Percentiles rank a stretch among this genome's conserved stretches.
These are phyloP conservation scores for Argynnis bischoffii DNA, from an alignment of 2,888 invertebrate genomes.

Conservation along the genomic window DNA sequence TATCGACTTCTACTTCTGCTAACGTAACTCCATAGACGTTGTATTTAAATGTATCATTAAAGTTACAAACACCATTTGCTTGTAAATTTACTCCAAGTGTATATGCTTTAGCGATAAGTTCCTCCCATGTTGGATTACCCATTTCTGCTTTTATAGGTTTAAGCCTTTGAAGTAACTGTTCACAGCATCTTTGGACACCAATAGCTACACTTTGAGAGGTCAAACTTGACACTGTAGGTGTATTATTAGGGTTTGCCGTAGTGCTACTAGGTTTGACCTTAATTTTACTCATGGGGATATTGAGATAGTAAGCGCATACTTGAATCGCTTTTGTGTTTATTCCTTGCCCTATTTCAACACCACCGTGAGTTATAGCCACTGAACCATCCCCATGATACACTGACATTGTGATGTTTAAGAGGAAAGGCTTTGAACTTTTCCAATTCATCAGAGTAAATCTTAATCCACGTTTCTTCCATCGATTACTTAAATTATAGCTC, in stretches of 20 bases:
- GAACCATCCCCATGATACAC: slow-evolving; percentile 86
- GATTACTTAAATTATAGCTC: slow-evolving; percentile 81
- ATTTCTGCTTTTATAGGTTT: slow-evolving; percentile 68
- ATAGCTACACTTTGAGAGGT: slow-evolving; percentile 84
- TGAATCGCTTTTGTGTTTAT: slow-evolving; percentile 89
- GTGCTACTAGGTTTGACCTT: slow-evolving; percentile 82
- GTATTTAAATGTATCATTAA: slow-evolving; percentile 54
- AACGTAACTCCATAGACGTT: slow-evolving; percentile 81
- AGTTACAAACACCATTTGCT: slow-evolving; percentile 55
- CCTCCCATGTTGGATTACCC: slow-evolving; percentile 75
- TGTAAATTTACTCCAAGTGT: slow-evolving; percentile 61
- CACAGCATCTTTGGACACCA: slow-evolving; percentile 77
- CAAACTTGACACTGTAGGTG: slow-evolving; percentile 82
- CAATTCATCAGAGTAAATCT: slow-evolving; percentile 70
- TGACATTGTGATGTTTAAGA: slow-evolving; percentile 72
- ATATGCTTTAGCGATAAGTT: slow-evolving; percentile 75
- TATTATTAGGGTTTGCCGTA: slow-evolving; percentile 79
- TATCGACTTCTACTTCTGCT: slow-evolving; percentile 87
- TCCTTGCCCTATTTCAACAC: slow-evolving; percentile 88
- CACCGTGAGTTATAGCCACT: slow-evolving; percentile 85
- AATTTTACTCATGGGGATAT: slow-evolving; percentile 83
- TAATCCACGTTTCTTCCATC: slow-evolving; percentile 86
- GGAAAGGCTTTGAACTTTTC: slow-evolving; percentile 79
- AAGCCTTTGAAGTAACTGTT: slow-evolving; percentile 67
- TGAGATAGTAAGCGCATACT: slow-evolving; percentile 85